phyloP scores from a whole-genome alignment of 2,797 vertebrate genomes.

The Valencia hispanica region DNA sequence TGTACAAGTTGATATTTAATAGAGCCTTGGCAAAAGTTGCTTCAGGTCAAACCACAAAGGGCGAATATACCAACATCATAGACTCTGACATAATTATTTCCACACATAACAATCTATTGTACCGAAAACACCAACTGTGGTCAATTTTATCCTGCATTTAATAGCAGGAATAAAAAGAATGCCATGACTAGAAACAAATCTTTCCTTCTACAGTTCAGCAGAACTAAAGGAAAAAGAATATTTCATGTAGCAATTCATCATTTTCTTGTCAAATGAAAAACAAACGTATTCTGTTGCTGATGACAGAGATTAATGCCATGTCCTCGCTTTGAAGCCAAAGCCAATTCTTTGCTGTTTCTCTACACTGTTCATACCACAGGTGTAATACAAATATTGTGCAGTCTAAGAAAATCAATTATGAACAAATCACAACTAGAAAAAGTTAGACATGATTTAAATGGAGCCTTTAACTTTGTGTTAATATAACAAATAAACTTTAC shows the following conservation, averaged over 20 bases:
- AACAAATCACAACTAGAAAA: constrained; percentile 1
- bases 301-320: constrained; percentile 8
- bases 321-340: constrained; percentile 7
- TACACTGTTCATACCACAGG: neutral
- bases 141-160: constrained; percentile 21
- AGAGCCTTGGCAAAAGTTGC: neutral
- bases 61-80: constrained; percentile 17
- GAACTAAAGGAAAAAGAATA: constrained; percentile 16
- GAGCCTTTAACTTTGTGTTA: neutral
- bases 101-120: constrained; percentile 28
- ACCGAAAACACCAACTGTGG: constrained; percentile 11
- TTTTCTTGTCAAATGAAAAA: constrained; percentile 25
- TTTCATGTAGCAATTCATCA: constrained; percentile 17
- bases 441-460: neutral
- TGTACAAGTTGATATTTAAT: neutral
- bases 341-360: constrained; percentile 1
- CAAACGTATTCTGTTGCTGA: neutral
- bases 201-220: constrained; percentile 8
- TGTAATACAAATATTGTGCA: neutral
- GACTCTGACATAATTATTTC: constrained; percentile 15
- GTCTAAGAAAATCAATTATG: neutral
- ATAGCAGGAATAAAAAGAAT: constrained; percentile 28
- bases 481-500: neutral
- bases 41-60: constrained; percentile 22
- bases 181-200: constrained; percentile 26